Evolutionary conservation across 2,888 invertebrate genomes (phyloP).

Genomic region (Empis stercorea): DNA sequence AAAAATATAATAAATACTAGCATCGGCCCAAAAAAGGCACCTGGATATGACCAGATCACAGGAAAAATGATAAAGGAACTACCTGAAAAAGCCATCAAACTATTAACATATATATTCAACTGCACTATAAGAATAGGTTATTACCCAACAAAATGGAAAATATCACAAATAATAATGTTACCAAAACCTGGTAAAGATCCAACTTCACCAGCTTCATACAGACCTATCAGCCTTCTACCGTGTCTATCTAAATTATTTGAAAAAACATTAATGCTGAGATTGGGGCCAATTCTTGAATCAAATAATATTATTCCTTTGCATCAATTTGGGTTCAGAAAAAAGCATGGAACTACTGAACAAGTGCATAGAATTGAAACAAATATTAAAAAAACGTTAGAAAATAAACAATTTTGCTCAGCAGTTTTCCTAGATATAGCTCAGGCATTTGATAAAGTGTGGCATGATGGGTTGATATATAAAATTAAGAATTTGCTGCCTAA

Average conservation of each 20-base stretch:
- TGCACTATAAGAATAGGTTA: background rate
- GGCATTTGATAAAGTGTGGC: background rate
- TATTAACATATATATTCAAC: background rate
- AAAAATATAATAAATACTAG: background rate
- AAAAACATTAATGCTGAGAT: background rate
- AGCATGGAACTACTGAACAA: background rate
- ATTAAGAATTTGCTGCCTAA: background rate
- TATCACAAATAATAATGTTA: constrained; percentile 2
- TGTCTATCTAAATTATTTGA: constrained; percentile 4
- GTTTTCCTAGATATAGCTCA: background rate
- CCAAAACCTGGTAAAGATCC: constrained; percentile 3
- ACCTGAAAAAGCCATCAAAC: background rate
- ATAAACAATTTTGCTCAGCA: background rate
- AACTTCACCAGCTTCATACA: background rate
- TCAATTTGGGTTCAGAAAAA: background rate
- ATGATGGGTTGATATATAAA: background rate
- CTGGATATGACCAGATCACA: background rate
- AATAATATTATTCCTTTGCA: background rate
- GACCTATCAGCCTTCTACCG: constrained; percentile 1
- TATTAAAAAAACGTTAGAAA: background rate
- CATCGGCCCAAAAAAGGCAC: background rate
- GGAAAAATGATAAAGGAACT: background rate
- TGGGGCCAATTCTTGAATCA: background rate
- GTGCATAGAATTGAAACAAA: background rate
- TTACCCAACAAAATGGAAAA: constrained; percentile 2